Percentiles rank a stretch among this genome's conserved stretches.
phyloP scores from a whole-genome alignment of 1,140 invertebrate genomes.

The Magallana ariakensis region DNA sequence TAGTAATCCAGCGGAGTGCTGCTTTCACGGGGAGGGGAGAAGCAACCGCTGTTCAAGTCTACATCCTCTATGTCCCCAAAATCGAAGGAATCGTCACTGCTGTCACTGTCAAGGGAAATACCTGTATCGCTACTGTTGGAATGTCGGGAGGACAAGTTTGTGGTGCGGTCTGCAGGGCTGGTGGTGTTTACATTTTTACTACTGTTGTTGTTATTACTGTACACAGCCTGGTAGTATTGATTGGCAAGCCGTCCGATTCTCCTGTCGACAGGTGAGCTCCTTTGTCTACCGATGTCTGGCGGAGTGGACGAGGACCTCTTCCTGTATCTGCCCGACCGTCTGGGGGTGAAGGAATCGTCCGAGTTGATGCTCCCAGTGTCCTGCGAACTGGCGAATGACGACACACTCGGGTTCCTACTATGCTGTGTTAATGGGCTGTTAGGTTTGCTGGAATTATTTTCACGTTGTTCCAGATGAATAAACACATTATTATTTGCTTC shows the following conservation, averaged over 20 bases:
- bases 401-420: conserved; percentile 51
- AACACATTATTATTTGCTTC: conserved; percentile 44
- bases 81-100: conserved; percentile 34
- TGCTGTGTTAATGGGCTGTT: conserved; percentile 40
- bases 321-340: conserved; percentile 47
- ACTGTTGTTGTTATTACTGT: conserved; percentile 35
- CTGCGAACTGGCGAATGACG: conserved; percentile 50
- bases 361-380: conserved; percentile 51
- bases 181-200: conserved; percentile 5
- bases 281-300: conserved; percentile 54
- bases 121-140: conserved; percentile 44
- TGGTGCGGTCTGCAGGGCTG: neutral
- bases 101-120: conserved; percentile 36
- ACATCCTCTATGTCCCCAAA: conserved; percentile 43
- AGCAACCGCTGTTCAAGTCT: neutral
- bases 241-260: conserved; percentile 51
- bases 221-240: conserved; percentile 44
- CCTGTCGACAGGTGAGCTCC: conserved; percentile 54
- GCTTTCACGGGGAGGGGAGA: neutral
- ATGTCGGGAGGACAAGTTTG: conserved; percentile 20
- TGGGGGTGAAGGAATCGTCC: conserved; percentile 35
- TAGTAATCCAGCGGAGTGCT: conserved; percentile 15
- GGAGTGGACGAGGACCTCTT: conserved; percentile 58
- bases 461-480: conserved; percentile 52
- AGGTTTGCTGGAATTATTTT: conserved; percentile 44